phyloP scores from a whole-genome alignment of 2,888 invertebrate genomes.

The Ormyrus pomaceus region DNA sequence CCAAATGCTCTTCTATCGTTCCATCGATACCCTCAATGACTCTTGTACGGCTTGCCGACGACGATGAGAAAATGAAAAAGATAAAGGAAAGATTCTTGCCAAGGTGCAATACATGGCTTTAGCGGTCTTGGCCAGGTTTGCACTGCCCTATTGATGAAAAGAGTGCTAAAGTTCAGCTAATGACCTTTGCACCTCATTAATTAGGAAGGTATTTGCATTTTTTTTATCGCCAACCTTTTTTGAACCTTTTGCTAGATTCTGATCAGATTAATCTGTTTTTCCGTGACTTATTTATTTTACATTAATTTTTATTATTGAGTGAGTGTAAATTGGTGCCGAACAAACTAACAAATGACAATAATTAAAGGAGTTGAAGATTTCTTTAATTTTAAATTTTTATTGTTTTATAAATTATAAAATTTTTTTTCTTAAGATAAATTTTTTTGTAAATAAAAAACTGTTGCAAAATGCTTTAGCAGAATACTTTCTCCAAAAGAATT shows the following conservation, averaged over 20 bases:
- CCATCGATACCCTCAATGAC: slow-evolving; percentile 42
- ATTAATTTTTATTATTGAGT: no score
- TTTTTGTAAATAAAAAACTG: no score
- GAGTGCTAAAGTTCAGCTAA: slow-evolving; percentile 27
- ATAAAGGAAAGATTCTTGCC: neutral
- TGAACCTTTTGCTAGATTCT: neutral
- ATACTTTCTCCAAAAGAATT: no score
- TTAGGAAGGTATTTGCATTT: neutral
- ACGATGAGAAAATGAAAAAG: neutral
- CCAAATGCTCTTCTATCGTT: slow-evolving; percentile 46
- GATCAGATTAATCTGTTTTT: neutral
- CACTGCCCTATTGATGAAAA: slow-evolving; percentile 16
- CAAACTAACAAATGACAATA: no score
- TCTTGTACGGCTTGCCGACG: slow-evolving; percentile 8
- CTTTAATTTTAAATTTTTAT: no score
- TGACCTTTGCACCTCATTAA: slow-evolving; percentile 43
- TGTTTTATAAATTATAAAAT: no score
- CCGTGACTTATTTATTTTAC: no score
- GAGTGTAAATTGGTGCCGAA: no score
- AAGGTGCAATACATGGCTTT: neutral
- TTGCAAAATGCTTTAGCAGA: no score
- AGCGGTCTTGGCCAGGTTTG: neutral
- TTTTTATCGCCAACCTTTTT: neutral
- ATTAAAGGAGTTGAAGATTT: no score
- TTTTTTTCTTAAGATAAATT: no score